Conservation (phyloP, 2,888 invertebrate species). For the Cheiracanthium punctorium region DNA sequence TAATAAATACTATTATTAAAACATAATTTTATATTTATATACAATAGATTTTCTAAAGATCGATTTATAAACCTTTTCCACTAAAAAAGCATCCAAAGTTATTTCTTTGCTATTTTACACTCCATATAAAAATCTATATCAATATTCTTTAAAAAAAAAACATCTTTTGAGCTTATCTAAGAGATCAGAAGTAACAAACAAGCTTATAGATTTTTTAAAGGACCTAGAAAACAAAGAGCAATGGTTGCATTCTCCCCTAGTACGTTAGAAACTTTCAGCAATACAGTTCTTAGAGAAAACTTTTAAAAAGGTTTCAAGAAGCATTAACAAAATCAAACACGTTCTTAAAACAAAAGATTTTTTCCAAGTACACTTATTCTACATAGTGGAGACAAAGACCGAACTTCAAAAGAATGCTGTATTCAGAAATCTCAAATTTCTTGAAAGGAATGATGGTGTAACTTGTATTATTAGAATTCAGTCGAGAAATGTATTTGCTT, state of each 20-base stretch:
- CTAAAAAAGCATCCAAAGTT: too few relatives aligned
- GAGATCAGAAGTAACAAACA: constrained; percentile 47
- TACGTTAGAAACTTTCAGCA: constrained; percentile 46
- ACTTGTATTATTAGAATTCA: too few relatives aligned
- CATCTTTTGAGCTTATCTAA: neutral
- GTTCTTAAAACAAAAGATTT: constrained; percentile 46
- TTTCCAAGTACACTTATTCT: constrained; percentile 27
- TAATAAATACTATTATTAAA: too few relatives aligned
- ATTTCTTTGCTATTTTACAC: constrained; percentile 9
- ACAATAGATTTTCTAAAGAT: too few relatives aligned
- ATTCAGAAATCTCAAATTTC: neutral
- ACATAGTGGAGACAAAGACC: constrained; percentile 25
- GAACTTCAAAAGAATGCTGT: constrained; percentile 16
- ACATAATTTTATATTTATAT: too few relatives aligned
- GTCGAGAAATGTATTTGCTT: too few relatives aligned
- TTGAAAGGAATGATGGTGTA: neutral
- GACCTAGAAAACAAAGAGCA: constrained; percentile 15
- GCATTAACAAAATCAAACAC: constrained; percentile 64
- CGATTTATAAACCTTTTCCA: too few relatives aligned
- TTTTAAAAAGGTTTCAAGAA: constrained; percentile 54
- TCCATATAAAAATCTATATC: constrained; percentile 41
- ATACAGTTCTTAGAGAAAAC: constrained; percentile 47
- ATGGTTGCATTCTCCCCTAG: neutral
- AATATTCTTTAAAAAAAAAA: constrained; percentile 5
- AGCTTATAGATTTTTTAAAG: constrained; percentile 46